phyloP scores from a whole-genome alignment of 2,888 invertebrate species.

The Napeogenes sylphis region DNA sequence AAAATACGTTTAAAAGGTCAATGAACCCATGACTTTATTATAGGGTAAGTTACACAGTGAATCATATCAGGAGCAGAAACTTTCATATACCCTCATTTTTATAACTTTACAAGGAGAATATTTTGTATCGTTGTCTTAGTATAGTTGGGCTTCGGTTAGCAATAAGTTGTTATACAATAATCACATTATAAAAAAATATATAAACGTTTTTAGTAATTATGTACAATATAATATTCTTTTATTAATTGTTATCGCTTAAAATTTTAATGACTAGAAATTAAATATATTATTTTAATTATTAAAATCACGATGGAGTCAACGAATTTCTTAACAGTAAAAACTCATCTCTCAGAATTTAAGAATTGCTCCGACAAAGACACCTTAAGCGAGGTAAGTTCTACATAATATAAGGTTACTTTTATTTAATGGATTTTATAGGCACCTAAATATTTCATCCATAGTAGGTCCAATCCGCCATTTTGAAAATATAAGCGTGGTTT shows the following conservation, averaged over 20 bases:
- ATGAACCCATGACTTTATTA: neutral
- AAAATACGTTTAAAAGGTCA: neutral
- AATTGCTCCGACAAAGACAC: conserved; percentile 69
- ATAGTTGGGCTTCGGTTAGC: conserved; percentile 50
- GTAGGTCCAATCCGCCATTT: conserved; percentile 22
- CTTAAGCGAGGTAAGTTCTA: conserved; percentile 68
- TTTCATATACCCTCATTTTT: conserved; percentile 40
- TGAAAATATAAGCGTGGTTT: conserved; percentile 14
- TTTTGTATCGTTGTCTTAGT: conserved; percentile 19
- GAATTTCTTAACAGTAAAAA: conserved; percentile 67
- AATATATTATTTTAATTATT: conserved; percentile 39
- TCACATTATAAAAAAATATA: conserved; percentile 32
- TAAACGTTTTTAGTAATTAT: conserved; percentile 42
- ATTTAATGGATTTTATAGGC: neutral
- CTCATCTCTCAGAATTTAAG: conserved; percentile 71
- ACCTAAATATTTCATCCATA: too few relatives aligned
- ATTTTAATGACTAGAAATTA: conserved; percentile 26
- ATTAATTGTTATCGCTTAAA: conserved; percentile 39
- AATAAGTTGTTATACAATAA: conserved; percentile 49
- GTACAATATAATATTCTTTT: conserved; percentile 43
- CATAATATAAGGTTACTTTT: conserved; percentile 5
- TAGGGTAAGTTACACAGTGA: neutral
- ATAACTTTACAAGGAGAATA: neutral
- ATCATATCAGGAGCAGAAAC: neutral
- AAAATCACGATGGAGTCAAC: conserved; percentile 50